These are phyloP conservation scores for Melinopterus prodromus DNA, from an alignment of 2,888 invertebrate species.

Conservation along the genomic window DNA sequence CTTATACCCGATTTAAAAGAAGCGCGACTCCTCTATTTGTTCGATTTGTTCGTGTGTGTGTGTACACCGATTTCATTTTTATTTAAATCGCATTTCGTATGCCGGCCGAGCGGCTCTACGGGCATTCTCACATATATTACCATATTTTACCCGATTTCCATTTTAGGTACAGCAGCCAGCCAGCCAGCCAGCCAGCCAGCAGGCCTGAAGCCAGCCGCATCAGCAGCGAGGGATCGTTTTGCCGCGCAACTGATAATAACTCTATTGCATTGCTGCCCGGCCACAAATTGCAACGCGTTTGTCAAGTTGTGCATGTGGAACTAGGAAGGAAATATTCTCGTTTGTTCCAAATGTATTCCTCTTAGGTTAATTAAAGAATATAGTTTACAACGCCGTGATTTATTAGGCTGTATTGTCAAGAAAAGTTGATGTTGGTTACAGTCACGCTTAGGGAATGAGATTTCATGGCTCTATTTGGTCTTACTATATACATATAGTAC, in stretches of 20 bases:
- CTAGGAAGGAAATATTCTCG: background rate
- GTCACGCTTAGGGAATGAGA: too few species aligned
- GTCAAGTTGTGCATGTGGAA: background rate
- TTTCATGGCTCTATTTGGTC: too few species aligned
- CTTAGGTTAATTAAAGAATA: background rate
- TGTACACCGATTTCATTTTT: background rate
- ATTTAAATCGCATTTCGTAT: background rate
- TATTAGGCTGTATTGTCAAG: too few species aligned
- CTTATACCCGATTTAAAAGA: background rate
- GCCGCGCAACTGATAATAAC: background rate
- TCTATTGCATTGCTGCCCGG: background rate
- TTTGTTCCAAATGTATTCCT: background rate
- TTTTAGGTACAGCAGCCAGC: background rate
- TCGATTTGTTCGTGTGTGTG: conserved; percentile 4
- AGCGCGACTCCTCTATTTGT: background rate
- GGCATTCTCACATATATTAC: background rate
- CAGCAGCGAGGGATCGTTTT: background rate
- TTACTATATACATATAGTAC: too few species aligned
- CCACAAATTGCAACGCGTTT: background rate
- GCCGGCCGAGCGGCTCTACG: background rate
- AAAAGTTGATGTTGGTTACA: too few species aligned
- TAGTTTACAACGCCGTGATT: too few species aligned
- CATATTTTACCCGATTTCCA: background rate
- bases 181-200: background rate
- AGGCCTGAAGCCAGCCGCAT: background rate